Conservation (phyloP, 2,888 invertebrate genomes). For the Melanargia galathea region DNA sequence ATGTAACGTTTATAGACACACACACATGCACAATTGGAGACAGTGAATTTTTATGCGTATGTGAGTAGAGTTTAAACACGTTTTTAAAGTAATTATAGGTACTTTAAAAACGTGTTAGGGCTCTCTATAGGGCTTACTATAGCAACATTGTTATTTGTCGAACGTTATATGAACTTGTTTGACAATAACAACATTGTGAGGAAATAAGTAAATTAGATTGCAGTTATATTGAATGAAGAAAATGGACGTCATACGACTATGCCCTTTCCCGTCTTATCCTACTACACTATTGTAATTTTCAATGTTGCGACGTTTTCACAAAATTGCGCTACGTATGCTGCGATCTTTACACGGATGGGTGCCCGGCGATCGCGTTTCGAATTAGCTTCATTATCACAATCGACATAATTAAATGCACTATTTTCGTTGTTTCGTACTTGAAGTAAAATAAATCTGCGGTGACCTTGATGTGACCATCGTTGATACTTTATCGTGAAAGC, state of each 20-base stretch:
- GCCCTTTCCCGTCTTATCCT: background rate
- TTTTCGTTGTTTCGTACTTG: slow-evolving; percentile 52
- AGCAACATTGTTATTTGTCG: too few relatives aligned
- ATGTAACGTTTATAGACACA: too few relatives aligned
- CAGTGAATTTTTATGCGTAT: too few relatives aligned
- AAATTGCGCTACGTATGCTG: background rate
- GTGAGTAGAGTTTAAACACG: too few relatives aligned
- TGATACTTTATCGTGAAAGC: background rate
- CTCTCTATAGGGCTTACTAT: too few relatives aligned
- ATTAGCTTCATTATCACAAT: slow-evolving; percentile 50
- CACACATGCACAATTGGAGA: too few relatives aligned
- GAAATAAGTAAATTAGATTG: background rate
- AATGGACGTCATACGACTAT: background rate
- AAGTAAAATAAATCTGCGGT: slow-evolving; percentile 11
- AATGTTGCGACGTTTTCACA: background rate
- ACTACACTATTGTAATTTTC: background rate
- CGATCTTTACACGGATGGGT: slow-evolving; percentile 4
- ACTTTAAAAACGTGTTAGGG: too few relatives aligned
- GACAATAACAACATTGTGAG: too few relatives aligned
- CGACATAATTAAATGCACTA: slow-evolving; percentile 44
- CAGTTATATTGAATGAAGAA: background rate
- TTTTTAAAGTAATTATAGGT: too few relatives aligned
- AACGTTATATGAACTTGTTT: too few relatives aligned
- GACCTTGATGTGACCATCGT: slow-evolving; percentile 7
- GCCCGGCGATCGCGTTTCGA: slow-evolving; percentile 27